Percentiles rank a stretch among this genome's conserved stretches.
Conservation (phyloP, 2,113 vertebrate species). For the Melanostigma gelatinosum region DNA sequence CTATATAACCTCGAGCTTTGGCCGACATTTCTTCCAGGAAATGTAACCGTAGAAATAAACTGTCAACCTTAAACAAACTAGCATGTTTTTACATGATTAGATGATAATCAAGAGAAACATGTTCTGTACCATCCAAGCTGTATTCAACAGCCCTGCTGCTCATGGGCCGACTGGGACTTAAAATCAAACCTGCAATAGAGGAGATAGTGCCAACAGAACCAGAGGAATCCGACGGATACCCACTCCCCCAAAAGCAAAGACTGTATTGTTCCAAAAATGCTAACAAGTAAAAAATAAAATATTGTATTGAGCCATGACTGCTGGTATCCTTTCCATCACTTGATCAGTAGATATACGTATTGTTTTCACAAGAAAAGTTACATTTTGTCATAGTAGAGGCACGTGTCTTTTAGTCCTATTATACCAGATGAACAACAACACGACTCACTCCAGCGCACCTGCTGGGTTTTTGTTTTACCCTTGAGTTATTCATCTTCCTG, state of each 20-base stretch:
- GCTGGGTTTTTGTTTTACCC: conserved; percentile 23
- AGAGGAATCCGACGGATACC: not conserved
- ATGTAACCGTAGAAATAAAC: not conserved
- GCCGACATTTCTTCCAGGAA: not conserved
- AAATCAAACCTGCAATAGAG: not conserved
- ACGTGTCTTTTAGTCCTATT: not conserved
- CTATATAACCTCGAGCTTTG: too few relatives aligned
- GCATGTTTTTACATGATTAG: not conserved
- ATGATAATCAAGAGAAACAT: not conserved
- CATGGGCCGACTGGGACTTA: not conserved
- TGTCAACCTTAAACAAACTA: not conserved
- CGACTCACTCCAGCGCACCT: not conserved
- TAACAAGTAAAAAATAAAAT: not conserved
- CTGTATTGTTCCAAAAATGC: not conserved
- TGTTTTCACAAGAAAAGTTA: not conserved
- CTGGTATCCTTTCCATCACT: not conserved
- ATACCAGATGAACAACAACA: not conserved
- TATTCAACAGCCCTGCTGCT: not conserved
- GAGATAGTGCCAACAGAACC: not conserved
- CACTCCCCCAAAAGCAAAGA: not conserved
- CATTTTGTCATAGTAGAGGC: not conserved
- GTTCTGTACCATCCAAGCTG: not conserved
- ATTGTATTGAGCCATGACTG: not conserved
- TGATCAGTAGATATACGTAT: not conserved
- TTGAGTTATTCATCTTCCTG: conserved; percentile 54